Evolutionary conservation across 2,113 vertebrate species (phyloP).

Genomic region (Mormyrus lacerda): DNA sequence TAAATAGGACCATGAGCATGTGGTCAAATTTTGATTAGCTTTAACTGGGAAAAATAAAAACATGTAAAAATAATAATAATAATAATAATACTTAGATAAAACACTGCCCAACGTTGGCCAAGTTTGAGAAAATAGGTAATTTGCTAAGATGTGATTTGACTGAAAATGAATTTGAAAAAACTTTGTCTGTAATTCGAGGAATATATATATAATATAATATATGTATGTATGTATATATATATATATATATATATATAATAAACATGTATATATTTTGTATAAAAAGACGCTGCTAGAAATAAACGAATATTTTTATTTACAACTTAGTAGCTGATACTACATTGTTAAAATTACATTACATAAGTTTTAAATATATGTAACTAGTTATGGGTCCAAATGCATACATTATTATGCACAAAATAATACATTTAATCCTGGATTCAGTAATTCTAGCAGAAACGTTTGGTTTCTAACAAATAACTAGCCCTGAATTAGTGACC

Average conservation of each 20-base stretch:
- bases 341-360: background rate
- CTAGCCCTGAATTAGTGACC: background rate
- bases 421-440: background rate
- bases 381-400: background rate
- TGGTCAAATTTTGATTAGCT: background rate
- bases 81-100: background rate
- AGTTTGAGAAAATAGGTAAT: background rate
- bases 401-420: background rate
- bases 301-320: background rate
- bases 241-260: no score
- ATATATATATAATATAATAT: no score
- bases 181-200: background rate
- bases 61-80: background rate
- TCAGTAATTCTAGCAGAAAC: background rate
- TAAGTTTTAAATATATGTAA: background rate
- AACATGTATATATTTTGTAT: background rate
- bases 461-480: background rate
- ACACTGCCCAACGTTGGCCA: background rate
- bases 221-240: background rate
- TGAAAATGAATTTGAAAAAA: background rate
- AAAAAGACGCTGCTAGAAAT: background rate
- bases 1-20: background rate
- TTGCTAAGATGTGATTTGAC: background rate
- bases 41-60: background rate
- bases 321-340: background rate